Conservation (phyloP, 1,140 invertebrate species). For the Drosophila arawakana region DNA sequence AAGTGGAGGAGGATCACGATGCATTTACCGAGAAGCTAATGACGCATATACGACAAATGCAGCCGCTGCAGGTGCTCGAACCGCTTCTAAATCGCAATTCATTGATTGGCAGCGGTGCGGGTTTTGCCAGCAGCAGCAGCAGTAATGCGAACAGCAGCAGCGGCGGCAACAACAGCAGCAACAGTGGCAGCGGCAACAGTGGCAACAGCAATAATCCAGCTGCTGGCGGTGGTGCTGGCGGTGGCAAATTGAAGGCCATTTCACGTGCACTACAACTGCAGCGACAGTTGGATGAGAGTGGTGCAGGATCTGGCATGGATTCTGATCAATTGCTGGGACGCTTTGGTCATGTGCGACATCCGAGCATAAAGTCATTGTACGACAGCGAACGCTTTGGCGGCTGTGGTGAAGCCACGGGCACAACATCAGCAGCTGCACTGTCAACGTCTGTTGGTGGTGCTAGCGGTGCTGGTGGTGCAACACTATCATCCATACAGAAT, state of each 20-base stretch:
- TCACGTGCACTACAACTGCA: constrained; percentile 38
- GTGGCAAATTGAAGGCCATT: constrained; percentile 55
- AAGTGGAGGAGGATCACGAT: constrained; percentile 96
- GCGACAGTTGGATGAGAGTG: constrained; percentile 37
- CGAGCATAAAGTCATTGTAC: constrained; percentile 84
- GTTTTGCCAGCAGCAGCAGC: background rate
- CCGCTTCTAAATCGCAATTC: constrained; percentile 93
- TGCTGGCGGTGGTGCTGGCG: background rate
- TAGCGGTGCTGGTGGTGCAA: constrained; percentile 19
- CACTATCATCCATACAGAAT: constrained; percentile 89
- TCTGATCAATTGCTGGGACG: constrained; percentile 87
- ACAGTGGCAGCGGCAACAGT: background rate
- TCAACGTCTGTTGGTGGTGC: constrained; percentile 59
- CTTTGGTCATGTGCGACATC: constrained; percentile 90
- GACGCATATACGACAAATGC: constrained; percentile 92
- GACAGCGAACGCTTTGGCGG: constrained; percentile 75
- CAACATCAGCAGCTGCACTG: background rate
- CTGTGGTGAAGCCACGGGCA: constrained; percentile 30
- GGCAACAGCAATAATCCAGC: constrained; percentile 16
- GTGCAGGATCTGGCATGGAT: constrained; percentile 14
- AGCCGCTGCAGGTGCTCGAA: constrained; percentile 94
- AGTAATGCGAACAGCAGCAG: constrained; percentile 4
- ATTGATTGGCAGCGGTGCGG: constrained; percentile 47
- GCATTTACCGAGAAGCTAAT: constrained; percentile 95
- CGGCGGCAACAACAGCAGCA: constrained; percentile 20